A percentile compares a stretch with the other conserved stretches of the same genome.
Evolutionary conservation across 2,113 vertebrate genomes (phyloP).

Genomic region (Athene cunicularia): DNA sequence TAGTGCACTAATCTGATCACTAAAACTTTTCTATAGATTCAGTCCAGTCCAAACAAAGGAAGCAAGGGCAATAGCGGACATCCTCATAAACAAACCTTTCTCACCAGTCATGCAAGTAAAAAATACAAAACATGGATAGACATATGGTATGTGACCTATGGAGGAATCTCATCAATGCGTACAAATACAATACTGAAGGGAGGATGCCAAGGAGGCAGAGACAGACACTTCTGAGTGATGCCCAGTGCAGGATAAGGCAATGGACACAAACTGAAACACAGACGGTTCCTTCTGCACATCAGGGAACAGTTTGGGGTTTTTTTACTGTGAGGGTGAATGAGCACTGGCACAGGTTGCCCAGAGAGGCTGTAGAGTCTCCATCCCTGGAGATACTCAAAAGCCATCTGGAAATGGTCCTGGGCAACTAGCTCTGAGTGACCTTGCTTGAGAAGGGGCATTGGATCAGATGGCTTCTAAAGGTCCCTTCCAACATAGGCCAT

Average conservation of each 20-base stretch:
- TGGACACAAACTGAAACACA: not conserved
- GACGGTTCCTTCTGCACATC: not conserved
- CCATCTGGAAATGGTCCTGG: not conserved
- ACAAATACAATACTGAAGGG: not conserved
- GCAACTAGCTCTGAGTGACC: not conserved
- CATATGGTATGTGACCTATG: fast-evolving
- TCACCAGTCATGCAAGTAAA: not conserved
- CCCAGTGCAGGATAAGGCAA: not conserved
- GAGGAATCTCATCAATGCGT: not conserved
- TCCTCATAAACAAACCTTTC: not conserved
- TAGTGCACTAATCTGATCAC: not conserved
- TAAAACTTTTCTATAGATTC: not conserved
- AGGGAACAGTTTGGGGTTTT: not conserved
- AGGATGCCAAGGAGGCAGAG: not conserved
- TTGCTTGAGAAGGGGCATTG: not conserved
- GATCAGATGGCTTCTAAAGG: not conserved
- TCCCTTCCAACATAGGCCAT: not conserved
- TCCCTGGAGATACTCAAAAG: not conserved
- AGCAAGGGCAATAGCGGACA: not conserved
- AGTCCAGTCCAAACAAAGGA: fast-evolving
- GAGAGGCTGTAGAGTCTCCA: not conserved
- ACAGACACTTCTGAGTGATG: not conserved
- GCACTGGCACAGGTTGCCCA: not conserved
- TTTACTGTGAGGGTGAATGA: not conserved
- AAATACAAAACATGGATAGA: not conserved